phyloP scores from a whole-genome alignment of 2,797 vertebrate species.

The Pseudocheirus occidentalis region DNA sequence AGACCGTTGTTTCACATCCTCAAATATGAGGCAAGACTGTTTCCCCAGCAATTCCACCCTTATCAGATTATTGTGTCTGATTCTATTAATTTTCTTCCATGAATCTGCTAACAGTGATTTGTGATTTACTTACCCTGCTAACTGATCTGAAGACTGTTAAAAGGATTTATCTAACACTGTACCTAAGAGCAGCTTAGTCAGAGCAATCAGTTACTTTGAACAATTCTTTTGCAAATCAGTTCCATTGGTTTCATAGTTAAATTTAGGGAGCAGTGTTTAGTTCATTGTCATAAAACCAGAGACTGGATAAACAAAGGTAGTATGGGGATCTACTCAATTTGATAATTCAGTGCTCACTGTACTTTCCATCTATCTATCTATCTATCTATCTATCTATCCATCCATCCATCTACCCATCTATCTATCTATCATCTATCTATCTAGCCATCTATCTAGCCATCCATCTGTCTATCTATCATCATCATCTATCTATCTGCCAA shows the following conservation, averaged over 20 bases:
- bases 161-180: slow-evolving; percentile 86
- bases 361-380: neutral
- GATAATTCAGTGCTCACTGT: neutral
- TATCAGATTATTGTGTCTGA: slow-evolving; percentile 88
- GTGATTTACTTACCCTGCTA: slow-evolving; percentile 87
- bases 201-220: slow-evolving; percentile 75
- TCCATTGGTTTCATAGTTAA: slow-evolving; percentile 77
- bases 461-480: neutral
- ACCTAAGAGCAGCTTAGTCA: slow-evolving; percentile 80
- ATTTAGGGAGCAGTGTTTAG: slow-evolving; percentile 76
- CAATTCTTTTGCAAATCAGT: slow-evolving; percentile 82
- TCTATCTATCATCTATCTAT: neutral
- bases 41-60: slow-evolving; percentile 86
- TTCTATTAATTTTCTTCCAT: slow-evolving; percentile 89
- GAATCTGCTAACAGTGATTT: slow-evolving; percentile 87
- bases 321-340: slow-evolving; percentile 60
- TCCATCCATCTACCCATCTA: no score
- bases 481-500: neutral
- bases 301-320: slow-evolving; percentile 78
- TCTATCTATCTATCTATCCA: neutral
- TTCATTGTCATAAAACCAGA: slow-evolving; percentile 79
- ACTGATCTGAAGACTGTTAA: slow-evolving; percentile 86
- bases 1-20: slow-evolving; percentile 81
- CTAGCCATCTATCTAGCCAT: neutral
- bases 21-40: slow-evolving; percentile 81